A percentile compares a stretch with the other conserved stretches of the same genome.
Evolutionary conservation across 2,113 vertebrate species (phyloP).

Genomic region (Neomonachus schauinslandi): DNA sequence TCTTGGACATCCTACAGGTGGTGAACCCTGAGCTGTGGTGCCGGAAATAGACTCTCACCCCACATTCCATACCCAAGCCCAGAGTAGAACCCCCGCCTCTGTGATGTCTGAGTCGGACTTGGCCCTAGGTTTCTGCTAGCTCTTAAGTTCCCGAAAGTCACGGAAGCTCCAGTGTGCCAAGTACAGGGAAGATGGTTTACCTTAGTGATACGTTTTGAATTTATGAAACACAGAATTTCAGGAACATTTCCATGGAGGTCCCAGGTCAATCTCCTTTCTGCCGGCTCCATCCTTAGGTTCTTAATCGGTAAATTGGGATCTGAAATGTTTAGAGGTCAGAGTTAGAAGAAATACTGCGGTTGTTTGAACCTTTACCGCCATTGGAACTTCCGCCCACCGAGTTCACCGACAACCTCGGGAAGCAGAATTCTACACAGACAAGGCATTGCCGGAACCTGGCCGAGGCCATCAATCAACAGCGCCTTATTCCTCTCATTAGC

Average conservation of each 20-base stretch:
- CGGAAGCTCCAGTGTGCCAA: fast-evolving
- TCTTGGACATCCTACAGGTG: fast-evolving
- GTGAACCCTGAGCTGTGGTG: fast-evolving
- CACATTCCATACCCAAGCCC: too few relatives aligned
- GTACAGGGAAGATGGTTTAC: fast-evolving
- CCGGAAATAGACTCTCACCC: fast-evolving
- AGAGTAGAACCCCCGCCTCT: fast-evolving
- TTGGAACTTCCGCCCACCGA: fast-evolving
- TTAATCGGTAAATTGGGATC: background rate
- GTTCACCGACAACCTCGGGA: background rate
- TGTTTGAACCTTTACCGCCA: fast-evolving
- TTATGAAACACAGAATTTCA: fast-evolving
- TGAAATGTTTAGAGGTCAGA: fast-evolving
- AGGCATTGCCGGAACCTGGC: fast-evolving
- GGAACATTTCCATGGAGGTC: background rate
- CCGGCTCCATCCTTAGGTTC: background rate
- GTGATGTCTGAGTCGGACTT: fast-evolving
- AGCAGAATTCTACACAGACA: fast-evolving
- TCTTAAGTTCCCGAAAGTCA: fast-evolving
- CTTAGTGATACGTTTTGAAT: fast-evolving
- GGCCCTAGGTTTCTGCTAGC: background rate
- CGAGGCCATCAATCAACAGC: fast-evolving
- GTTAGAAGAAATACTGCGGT: background rate
- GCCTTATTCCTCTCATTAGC: fast-evolving
- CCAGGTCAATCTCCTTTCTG: background rate